Evolutionary conservation across 2,113 vertebrate species (phyloP).

Genomic region (Girardinichthys multiradiatus): DNA sequence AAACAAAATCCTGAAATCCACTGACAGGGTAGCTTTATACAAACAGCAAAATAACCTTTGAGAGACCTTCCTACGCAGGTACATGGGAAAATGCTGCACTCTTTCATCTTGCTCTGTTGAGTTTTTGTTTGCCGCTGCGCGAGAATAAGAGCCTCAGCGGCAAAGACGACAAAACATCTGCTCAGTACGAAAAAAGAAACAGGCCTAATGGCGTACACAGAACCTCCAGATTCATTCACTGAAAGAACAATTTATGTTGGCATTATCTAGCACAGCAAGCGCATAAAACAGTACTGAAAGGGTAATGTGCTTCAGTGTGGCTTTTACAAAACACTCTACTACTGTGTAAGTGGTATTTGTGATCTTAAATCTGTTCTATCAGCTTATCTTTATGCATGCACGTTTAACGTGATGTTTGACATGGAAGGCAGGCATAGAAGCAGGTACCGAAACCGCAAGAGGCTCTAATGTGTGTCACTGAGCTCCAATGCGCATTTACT

Average conservation of each 20-base stretch:
- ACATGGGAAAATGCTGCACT: constrained; percentile 40
- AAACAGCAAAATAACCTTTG: constrained; percentile 54
- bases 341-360: constrained; percentile 32
- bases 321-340: constrained; percentile 51
- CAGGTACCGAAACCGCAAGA: constrained; percentile 6
- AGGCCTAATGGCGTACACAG: constrained; percentile 68
- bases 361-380: constrained; percentile 49
- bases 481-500: constrained; percentile 10
- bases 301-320: constrained; percentile 62
- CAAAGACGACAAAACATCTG: constrained; percentile 68
- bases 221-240: constrained; percentile 56
- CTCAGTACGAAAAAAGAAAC: constrained; percentile 66
- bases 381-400: constrained; percentile 39
- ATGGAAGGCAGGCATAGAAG: constrained; percentile 20
- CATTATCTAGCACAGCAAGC: constrained; percentile 60
- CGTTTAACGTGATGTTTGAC: constrained; percentile 47
- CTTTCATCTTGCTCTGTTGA: constrained; percentile 52
- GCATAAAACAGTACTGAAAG: constrained; percentile 43
- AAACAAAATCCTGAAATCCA: constrained; percentile 55
- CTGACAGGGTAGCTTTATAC: constrained; percentile 40
- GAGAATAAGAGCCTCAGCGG: constrained; percentile 37
- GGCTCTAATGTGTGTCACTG: constrained; percentile 21
- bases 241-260: constrained; percentile 62
- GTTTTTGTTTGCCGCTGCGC: constrained; percentile 39
- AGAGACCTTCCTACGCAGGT: constrained; percentile 48